A percentile compares a stretch with the other conserved stretches of the same genome.
phyloP scores from a whole-genome alignment of 1,140 invertebrate genomes.

The Temnothorax curvispinosus region DNA sequence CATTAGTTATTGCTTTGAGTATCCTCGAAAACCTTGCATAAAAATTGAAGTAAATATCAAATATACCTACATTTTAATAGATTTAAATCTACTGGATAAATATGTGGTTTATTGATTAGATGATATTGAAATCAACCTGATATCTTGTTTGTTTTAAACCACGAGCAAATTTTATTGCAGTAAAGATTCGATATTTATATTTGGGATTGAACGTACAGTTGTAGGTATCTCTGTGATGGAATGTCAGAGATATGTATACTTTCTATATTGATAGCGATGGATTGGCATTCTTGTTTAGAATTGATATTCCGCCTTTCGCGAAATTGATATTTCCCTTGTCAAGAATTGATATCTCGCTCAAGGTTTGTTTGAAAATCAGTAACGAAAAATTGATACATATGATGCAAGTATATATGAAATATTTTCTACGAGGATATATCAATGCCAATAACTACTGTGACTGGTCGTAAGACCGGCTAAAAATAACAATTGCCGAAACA shows the following conservation, averaged over 20 bases:
- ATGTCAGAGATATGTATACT: background rate
- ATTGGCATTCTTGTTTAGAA: constrained; percentile 47
- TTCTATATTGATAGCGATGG: constrained; percentile 44
- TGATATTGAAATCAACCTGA: background rate
- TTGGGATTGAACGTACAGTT: background rate
- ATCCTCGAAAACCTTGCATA: background rate
- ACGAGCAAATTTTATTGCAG: background rate
- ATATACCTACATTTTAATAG: background rate
- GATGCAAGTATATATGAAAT: background rate
- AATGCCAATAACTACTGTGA: constrained; percentile 1
- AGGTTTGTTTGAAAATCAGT: constrained; percentile 13
- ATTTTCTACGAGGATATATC: background rate
- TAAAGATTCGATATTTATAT: constrained; percentile 23
- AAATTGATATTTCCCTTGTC: constrained; percentile 3
- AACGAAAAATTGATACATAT: constrained; percentile 14
- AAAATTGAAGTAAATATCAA: background rate
- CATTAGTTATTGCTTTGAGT: background rate
- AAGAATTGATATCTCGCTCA: constrained; percentile 39
- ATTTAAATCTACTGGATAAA: background rate
- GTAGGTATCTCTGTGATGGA: constrained; percentile 10
- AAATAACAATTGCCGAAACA: background rate
- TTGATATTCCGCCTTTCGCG: constrained; percentile 18
- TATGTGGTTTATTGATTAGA: background rate
- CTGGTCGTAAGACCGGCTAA: background rate
- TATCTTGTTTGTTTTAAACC: background rate